Evolutionary conservation across 2,888 invertebrate genomes (phyloP).

Genomic region (Leptinotarsa tumamoca): DNA sequence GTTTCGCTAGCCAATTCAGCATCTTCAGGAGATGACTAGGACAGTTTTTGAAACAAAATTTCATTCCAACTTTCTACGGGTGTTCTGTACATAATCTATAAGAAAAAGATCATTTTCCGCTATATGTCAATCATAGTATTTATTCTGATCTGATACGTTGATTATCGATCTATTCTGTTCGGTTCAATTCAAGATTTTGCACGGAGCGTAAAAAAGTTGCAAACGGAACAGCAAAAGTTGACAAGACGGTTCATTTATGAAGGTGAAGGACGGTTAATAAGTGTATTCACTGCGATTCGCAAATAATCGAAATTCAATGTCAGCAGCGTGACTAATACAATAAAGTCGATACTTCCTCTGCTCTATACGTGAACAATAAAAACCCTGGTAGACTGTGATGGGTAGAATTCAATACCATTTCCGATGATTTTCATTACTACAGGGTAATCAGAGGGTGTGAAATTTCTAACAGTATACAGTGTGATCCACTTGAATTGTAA

Average conservation of each 20-base stretch:
- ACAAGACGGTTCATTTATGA: conserved; percentile 10
- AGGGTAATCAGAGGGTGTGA: no score
- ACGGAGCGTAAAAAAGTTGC: background rate
- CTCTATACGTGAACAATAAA: background rate
- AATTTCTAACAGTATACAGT: no score
- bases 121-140: no score
- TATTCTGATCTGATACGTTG: background rate
- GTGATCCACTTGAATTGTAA: no score
- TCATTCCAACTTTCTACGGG: no score
- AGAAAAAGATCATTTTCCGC: no score
- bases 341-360: conserved; percentile 17
- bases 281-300: conserved; percentile 8
- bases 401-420: no score
- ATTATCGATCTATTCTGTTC: background rate
- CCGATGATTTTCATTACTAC: no score
- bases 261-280: conserved; percentile 18
- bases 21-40: no score
- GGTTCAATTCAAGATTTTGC: background rate
- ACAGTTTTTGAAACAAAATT: no score
- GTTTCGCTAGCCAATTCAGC: no score
- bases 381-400: background rate
- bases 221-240: conserved; percentile 4
- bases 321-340: conserved; percentile 13
- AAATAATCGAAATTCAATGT: conserved; percentile 18
- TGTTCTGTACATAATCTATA: no score